Evolutionary conservation across 2,797 vertebrate species (phyloP).

Genomic region (Darevskia nairensis): DNA sequence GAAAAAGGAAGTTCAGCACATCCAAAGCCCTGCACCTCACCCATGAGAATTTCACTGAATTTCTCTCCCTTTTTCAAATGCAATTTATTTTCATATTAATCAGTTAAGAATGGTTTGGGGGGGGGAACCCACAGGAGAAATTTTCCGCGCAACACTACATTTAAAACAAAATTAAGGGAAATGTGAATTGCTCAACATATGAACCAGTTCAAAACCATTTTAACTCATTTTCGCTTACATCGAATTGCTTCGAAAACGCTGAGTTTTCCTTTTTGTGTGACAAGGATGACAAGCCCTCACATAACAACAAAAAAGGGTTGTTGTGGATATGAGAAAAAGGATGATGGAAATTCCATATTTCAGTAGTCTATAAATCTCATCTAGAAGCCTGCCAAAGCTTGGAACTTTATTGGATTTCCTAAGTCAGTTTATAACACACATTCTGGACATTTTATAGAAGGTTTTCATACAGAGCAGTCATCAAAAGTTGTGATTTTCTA

Average conservation of each 20-base stretch:
- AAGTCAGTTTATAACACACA: conserved; percentile 70
- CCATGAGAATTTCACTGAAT: no score
- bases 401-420: conserved; percentile 70
- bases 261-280: conserved; percentile 39
- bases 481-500: conserved; percentile 66
- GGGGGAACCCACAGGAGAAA: no score
- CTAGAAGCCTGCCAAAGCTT: conserved; percentile 67
- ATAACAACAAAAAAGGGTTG: conserved; percentile 53
- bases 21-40: no score
- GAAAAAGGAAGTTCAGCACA: no score
- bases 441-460: conserved; percentile 70
- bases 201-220: conserved; percentile 38
- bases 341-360: conserved; percentile 74
- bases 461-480: conserved; percentile 64
- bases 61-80: no score
- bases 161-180: conserved; percentile 54
- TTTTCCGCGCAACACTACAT: background rate
- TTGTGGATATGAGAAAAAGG: conserved; percentile 64
- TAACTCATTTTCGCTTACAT: background rate
- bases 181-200: background rate
- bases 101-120: no score
- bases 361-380: conserved; percentile 74
- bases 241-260: conserved; percentile 24
- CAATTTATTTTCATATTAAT: no score
- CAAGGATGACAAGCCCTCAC: conserved; percentile 66